Evolutionary conservation across 2,888 invertebrate species (phyloP).

Genomic region (Acanthacorydalis orientalis): DNA sequence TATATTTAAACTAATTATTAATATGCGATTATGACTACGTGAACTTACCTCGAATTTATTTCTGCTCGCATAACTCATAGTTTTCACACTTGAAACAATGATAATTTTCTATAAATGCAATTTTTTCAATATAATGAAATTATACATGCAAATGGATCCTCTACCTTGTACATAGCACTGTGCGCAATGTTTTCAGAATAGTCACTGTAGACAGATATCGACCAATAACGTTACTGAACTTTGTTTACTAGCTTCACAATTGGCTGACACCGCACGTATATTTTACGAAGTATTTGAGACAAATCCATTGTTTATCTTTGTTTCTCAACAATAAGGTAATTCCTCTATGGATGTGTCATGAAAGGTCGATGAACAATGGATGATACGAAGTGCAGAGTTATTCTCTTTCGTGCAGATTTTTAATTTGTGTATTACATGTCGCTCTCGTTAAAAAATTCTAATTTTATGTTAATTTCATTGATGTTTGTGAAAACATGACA

Average conservation of each 20-base stretch:
- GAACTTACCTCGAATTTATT: slow-evolving; percentile 44
- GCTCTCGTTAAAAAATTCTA: no score
- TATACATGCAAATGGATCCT: slow-evolving; percentile 3
- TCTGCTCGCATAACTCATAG: slow-evolving; percentile 45
- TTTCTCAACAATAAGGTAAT: no score
- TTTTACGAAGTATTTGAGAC: no score
- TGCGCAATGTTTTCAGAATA: slow-evolving; percentile 6
- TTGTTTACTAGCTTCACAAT: slow-evolving; percentile 4
- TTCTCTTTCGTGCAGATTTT: no score
- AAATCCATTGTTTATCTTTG: no score
- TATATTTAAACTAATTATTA: not conserved
- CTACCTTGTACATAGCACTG: not conserved
- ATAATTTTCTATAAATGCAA: not conserved
- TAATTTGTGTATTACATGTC: no score
- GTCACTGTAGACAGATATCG: slow-evolving; percentile 2
- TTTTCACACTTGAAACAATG: slow-evolving; percentile 19
- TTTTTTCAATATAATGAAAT: not conserved
- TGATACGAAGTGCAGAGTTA: no score
- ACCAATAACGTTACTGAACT: slow-evolving; percentile 3
- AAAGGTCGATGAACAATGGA: no score
- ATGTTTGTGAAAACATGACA: no score
- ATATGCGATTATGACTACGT: slow-evolving; percentile 1
- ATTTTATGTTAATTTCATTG: no score
- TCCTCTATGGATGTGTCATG: no score
- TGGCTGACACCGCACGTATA: no score